Base-by-base conservation (phyloP, 2,797 vertebrate species). In the Catharus ustulatus region DNA sequence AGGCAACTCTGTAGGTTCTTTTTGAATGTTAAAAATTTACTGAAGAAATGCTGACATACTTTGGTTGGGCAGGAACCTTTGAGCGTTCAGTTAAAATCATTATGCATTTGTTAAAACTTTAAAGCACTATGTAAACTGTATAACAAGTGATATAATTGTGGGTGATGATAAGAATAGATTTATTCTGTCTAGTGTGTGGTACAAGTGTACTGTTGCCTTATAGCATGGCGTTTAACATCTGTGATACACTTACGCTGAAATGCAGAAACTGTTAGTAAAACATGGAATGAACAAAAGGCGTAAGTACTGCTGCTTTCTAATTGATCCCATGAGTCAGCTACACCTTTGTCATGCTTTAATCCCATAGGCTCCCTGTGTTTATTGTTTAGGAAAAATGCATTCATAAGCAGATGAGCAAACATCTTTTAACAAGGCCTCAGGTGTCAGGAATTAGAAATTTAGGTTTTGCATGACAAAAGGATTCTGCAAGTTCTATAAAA, bases 261-360 rank as follows among this genome's bases (percentile, higher is more conserved):
- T 84, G 80, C 91, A 96, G 89, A 94, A 96, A 93, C 64, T 93
- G 79, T 95, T 90, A 64, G 84, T 91, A 67, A 94, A 96, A 94
- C 87, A 80, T 6, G 58, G 69, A 77, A 73, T 59, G 92, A 87
- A 94, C 87, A 96, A 97, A 94, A 95, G 92, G 80, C 89, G 5
- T 78, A 94, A 96, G 96, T 93, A 77, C 89, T 87, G 80, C 89
- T 95, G 92, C 92, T 96, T 97, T 97, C 87, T 98, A 97, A 98
- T 97, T 97, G 97, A 97, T 97, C 98, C 97, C 97, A 76, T 97
- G 97, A 98, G 98, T 97, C 97, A 98, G 97, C 97, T 97, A 78
- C 95, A 96, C 85, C 88, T 98, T 97, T 98, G 96, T 97, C 88
- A 84, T 84, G 87, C 94, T 91, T 93, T 97, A 97, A 97, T 98